Base-by-base conservation (phyloP, 2,888 invertebrate species). In the Subacronicta megacephala region DNA sequence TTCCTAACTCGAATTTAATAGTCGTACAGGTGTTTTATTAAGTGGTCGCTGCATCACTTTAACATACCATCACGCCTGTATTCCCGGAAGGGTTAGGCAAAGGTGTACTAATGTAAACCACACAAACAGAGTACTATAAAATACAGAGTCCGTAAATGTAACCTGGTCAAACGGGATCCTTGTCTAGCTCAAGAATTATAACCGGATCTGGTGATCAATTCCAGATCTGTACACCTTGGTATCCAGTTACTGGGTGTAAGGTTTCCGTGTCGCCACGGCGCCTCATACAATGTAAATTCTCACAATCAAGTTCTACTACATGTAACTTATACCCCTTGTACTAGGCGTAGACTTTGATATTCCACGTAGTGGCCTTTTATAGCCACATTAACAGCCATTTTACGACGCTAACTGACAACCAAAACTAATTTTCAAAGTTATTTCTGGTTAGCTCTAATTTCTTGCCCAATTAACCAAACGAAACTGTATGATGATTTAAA, bases 221-320 rank as follows among this genome's bases (percentile, higher is more conserved):
- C 83, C 84, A 81, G 85, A 83, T 83, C 81, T 78, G 64, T 54
- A 63, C 68, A 66, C 59, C 53, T 67, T 64, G 62, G 75, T 88
- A 82, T 89, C 83, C 78, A 62, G 85, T 92, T 91, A 83, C 89
- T 62, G 75, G 80, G 90, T 92, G 80, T 92, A 78, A 72, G 72
- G 87, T 92, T 89, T 83, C 92, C 82, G 80, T 81, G 85, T 73
- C 84, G 70, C 70, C 36, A 42, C 76, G 72, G 74, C 77, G 81
- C 69, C 69, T 62, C 75, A 61, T 75, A 68, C 87, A 89, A 90
- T 86, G 78, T 75, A 74, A 81, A 79, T 80, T 69, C 73, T 67
- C 72, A 73, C 75, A 77, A 81, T 78, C 82, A 72, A 71, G 87
- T 85, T 78, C 72, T 60, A 83, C 85, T 80, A 77, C 84, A 80